Evolutionary conservation across 30 jellyfish, hydroid and myxozoan genomes (phyloP).

Genomic region (Turritopsis dohrnii): DNA sequence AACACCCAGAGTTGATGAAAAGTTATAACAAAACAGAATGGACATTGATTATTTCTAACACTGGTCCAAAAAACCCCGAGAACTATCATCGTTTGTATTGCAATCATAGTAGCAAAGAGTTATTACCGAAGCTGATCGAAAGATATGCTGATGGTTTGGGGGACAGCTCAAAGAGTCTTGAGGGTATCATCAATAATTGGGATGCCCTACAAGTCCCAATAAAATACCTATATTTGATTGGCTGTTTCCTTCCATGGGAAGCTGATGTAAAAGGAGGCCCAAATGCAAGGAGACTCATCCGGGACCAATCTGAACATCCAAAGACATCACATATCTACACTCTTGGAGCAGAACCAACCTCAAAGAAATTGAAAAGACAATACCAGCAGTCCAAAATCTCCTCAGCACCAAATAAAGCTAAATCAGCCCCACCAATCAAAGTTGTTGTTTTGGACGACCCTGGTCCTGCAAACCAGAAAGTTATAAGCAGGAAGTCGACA

Average conservation of each 20-base stretch:
- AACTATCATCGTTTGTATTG: no score
- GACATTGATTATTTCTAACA: no score
- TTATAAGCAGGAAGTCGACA: neutral
- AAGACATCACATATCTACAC: neutral
- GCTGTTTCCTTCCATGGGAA: slow-evolving; percentile 1
- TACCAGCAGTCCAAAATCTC: neutral
- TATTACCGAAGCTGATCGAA: no score
- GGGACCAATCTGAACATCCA: slow-evolving; percentile 3
- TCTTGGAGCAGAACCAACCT: neutral
- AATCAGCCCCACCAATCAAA: neutral
- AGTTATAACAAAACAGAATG: no score
- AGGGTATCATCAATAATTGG: no score
- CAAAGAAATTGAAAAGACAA: neutral
- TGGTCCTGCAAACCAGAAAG: neutral
- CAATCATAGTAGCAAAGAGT: no score
- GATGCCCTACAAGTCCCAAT: no score
- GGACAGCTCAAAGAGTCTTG: no score
- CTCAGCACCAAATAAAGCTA: neutral
- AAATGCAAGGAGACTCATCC: neutral
- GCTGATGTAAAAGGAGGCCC: neutral
- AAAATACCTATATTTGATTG: no score
- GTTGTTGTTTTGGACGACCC: neutral
- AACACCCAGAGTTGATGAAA: no score
- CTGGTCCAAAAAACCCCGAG: no score
- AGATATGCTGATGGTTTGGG: no score